Conservation (phyloP, 2,797 vertebrate species). For the Chrysocyon brachyurus region DNA sequence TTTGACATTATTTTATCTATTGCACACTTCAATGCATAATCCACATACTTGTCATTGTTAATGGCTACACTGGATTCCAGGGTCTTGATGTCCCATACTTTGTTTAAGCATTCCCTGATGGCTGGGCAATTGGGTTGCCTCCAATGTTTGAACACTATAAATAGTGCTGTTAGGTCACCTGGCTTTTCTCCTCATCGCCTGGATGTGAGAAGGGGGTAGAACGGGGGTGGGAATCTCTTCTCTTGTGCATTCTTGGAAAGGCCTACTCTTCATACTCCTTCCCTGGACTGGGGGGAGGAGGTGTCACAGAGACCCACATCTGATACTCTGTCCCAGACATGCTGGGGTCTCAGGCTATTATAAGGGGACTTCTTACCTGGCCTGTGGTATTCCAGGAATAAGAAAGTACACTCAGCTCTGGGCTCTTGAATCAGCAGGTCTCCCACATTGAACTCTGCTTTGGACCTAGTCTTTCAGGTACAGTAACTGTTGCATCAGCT, state of each 20-base stretch:
- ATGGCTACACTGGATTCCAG: conserved; percentile 19
- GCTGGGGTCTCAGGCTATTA: not conserved
- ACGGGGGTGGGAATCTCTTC: not conserved
- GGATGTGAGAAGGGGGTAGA: not conserved
- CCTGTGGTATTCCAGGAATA: not conserved
- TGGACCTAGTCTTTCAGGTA: not conserved
- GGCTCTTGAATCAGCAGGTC: not conserved
- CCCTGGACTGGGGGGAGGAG: not conserved
- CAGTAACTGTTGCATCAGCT: not conserved
- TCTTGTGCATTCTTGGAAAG: not conserved
- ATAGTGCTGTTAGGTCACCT: conserved; percentile 63
- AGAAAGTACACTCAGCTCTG: not conserved
- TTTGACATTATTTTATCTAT: conserved; percentile 72
- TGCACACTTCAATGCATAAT: conserved; percentile 23
- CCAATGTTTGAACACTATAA: conserved; percentile 65
- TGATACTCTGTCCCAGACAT: not conserved
- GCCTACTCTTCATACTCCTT: not conserved
- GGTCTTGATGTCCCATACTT: not conserved
- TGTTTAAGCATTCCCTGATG: conserved; percentile 55
- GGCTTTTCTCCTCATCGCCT: conserved; percentile 73
- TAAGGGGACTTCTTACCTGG: not conserved
- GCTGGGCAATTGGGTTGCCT: conserved; percentile 39
- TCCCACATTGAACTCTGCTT: not conserved
- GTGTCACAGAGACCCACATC: not conserved
- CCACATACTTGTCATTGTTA: conserved; percentile 70